phyloP scores from a whole-genome alignment of 2,888 invertebrate species.

The Arctia plantaginis region DNA sequence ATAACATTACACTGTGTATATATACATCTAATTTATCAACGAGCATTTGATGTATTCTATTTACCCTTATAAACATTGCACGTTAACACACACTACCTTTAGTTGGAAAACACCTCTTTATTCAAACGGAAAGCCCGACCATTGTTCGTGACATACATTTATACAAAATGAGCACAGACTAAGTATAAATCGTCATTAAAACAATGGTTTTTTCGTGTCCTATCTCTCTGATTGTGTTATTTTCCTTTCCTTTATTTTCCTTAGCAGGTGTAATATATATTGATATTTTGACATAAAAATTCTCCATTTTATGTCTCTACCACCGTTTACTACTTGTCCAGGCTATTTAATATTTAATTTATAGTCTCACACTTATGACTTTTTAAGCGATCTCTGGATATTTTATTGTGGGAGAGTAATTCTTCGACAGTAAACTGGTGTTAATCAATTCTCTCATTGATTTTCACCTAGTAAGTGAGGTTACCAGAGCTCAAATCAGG shows the following conservation, averaged over 20 bases:
- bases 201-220: conserved; percentile 31
- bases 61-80: conserved; percentile 16
- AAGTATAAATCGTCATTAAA: conserved; percentile 22
- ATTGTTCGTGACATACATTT: conserved; percentile 56
- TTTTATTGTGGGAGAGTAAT: neutral
- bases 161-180: conserved; percentile 30
- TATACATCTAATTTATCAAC: conserved; percentile 16
- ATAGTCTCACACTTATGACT: neutral
- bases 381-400: neutral
- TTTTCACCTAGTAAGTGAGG: too few relatives aligned
- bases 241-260: conserved; percentile 19
- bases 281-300: neutral
- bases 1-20: neutral
- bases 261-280: conserved; percentile 3
- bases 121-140: conserved; percentile 38
- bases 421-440: too few relatives aligned
- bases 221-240: conserved; percentile 13
- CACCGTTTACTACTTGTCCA: neutral
- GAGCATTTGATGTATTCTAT: neutral
- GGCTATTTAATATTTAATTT: neutral
- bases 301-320: neutral
- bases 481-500: too few relatives aligned
- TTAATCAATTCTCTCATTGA: too few relatives aligned
- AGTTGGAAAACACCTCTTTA: conserved; percentile 30
- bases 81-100: conserved; percentile 18